A percentile compares a stretch with the other conserved stretches of the same genome.
Evolutionary conservation across 2,113 vertebrate species (phyloP).

Genomic region (Phaethornis superciliosus): DNA sequence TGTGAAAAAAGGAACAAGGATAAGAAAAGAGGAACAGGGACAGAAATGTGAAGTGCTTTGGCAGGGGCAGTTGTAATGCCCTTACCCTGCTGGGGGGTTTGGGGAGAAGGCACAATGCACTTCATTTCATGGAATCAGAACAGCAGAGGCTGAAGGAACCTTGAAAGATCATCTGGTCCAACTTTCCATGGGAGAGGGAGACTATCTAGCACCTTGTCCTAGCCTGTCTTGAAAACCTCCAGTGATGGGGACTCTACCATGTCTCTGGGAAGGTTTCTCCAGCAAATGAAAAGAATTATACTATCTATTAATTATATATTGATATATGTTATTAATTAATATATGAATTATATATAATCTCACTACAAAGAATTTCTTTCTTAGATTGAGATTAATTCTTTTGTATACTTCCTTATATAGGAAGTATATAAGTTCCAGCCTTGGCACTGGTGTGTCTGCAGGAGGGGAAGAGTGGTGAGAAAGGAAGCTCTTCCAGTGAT

Average conservation of each 20-base stretch:
- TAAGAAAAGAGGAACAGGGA: neutral
- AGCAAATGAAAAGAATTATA: too few species aligned
- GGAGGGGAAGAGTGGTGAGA: neutral
- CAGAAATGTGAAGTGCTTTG: neutral
- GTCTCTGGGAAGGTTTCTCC: neutral
- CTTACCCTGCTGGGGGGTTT: neutral
- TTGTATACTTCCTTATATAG: neutral
- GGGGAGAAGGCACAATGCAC: neutral
- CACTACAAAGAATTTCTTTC: neutral
- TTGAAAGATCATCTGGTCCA: neutral
- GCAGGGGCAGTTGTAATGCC: neutral
- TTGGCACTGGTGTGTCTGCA: neutral
- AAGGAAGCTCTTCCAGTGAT: neutral
- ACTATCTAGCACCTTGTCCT: neutral
- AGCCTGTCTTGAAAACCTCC: neutral
- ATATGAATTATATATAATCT: too few species aligned
- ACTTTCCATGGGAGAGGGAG: neutral
- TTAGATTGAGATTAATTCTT: neutral
- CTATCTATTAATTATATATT: too few species aligned
- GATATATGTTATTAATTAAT: too few species aligned
- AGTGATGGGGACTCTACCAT: neutral
- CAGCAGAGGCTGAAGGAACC: neutral
- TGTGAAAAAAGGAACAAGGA: too few species aligned
- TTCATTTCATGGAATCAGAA: neutral
- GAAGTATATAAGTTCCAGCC: too few species aligned